Base-by-base conservation (phyloP, 1,140 invertebrate species). In the Meloidogyne hapla region DNA sequence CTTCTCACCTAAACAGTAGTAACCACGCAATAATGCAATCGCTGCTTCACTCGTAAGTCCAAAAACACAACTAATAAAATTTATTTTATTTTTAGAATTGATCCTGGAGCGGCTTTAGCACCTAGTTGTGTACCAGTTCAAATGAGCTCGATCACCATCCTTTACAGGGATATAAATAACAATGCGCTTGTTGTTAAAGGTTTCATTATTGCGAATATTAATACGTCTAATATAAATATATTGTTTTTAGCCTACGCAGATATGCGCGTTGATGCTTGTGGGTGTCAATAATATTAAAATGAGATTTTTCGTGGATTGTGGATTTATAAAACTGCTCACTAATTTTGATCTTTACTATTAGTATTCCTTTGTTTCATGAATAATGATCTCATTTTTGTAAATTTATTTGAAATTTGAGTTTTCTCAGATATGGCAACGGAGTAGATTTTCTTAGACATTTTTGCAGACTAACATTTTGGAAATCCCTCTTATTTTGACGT, bases 11-110 rank as follows among this genome's bases (percentile, higher is more conserved):
- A 13, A 98, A 98, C 88, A 92, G 94, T 33, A 98, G 96, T 33
- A 98, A 99, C 88, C 96, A 99, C 89, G 96, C 96, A 40, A 95
- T 98, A 83, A 93, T 99, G 76, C 96, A 99, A 90, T 95, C 93
- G 71, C 90, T 98, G 82, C 93, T 98, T 77, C 94, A 98, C 38
- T 81, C 78, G 48, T 56, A 56, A 56, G 48, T 56, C 2, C n/a
- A n/a, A 5, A 56, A n/a, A n/a, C 18, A 1, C n/a, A n/a, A n/a
- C n/a, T n/a, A 15, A n/a, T 1, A 1, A 56, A 56, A 56, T n/a
- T n/a, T 6, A 6, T 4, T 6, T 5, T n/a, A n/a, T 56, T 5
- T n/a, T 2, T 6, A 56, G 48, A 13, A 81, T 81, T 64, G 80
- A 81, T 66, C 80, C 89, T 93, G 93, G 72, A 92, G 94, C 85